Percentiles rank a stretch among this genome's conserved stretches.
Conservation (phyloP, 2,797 vertebrate genomes). For the Lepilemur septentrionalis region DNA sequence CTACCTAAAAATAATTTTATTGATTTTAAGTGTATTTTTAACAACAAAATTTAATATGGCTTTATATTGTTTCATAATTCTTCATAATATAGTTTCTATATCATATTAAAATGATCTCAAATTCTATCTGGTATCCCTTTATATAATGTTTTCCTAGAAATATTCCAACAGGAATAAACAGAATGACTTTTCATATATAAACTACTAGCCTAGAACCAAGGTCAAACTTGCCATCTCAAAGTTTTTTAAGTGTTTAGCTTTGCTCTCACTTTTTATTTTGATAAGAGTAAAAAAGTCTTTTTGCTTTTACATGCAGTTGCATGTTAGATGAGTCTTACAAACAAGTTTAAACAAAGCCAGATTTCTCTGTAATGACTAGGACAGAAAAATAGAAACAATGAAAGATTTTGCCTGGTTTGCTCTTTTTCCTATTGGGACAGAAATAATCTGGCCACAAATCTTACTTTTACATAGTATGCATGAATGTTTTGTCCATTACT, state of each 20-base stretch:
- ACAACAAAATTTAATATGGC: neutral
- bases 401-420: slow-evolving; percentile 5
- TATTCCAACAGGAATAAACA: neutral
- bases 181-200: neutral
- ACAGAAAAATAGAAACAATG: slow-evolving; percentile 29
- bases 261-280: neutral
- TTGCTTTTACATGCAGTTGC: slow-evolving; percentile 19
- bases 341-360: slow-evolving; percentile 12
- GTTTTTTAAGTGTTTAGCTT: neutral
- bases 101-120: neutral
- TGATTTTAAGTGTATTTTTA: neutral
- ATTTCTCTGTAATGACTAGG: neutral
- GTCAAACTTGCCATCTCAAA: neutral
- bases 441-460: slow-evolving; percentile 26
- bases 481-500: neutral
- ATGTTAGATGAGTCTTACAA: slow-evolving; percentile 40
- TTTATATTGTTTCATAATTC: neutral
- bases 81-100: neutral
- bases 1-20: neutral
- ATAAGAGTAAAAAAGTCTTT: neutral
- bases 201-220: neutral
- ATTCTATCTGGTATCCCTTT: neutral
- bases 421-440: neutral
- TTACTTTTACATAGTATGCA: neutral
- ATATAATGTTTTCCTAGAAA: neutral